Conservation (phyloP, 2,113 vertebrate genomes). For the Prietella phreatophila region DNA sequence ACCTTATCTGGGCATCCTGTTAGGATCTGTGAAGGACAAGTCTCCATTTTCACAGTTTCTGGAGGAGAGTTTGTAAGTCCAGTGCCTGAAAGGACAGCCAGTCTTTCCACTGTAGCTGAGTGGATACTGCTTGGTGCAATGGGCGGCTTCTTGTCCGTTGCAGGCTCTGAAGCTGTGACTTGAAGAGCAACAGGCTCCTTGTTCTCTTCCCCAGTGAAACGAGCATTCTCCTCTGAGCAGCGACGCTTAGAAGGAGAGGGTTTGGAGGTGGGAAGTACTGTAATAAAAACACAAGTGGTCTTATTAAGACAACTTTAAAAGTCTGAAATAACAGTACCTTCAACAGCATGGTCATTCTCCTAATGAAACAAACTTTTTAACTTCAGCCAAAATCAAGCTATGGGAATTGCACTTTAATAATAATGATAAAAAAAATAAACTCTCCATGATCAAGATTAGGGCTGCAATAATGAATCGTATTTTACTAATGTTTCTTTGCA, state of each 20-base stretch:
- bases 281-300: neutral
- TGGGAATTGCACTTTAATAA: neutral
- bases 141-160: conserved; percentile 62
- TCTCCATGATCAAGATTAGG: too few species aligned
- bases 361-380: neutral
- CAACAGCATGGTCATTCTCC: neutral
- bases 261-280: conserved; percentile 78
- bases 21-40: conserved; percentile 13
- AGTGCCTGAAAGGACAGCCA: conserved; percentile 29
- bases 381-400: neutral
- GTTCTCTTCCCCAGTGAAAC: conserved; percentile 73
- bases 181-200: conserved; percentile 61
- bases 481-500: neutral
- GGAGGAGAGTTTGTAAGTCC: neutral
- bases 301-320: neutral
- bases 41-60: conserved; percentile 26
- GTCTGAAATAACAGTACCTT: neutral
- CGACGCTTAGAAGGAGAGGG: conserved; percentile 88
- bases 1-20: conserved; percentile 36
- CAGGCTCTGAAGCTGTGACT: conserved; percentile 59
- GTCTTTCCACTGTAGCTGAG: conserved; percentile 16
- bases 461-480: neutral
- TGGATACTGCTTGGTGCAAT: conserved; percentile 38
- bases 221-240: conserved; percentile 76
- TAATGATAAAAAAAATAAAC: neutral